phyloP scores from a whole-genome alignment of 2,888 invertebrate genomes.

The Ectemnius continuus region DNA sequence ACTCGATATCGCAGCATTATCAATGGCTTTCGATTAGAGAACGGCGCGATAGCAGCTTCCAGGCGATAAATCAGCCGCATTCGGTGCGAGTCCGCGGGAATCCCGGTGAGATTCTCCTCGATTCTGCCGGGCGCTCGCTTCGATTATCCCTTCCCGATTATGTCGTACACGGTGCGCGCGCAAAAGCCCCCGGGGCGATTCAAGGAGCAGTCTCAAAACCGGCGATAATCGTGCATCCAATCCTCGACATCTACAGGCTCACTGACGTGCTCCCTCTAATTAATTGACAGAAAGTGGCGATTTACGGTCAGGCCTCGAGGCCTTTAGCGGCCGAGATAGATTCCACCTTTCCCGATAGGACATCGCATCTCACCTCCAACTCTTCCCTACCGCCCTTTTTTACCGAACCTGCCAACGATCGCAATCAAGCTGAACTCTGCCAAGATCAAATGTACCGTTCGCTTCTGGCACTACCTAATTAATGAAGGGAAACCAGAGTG shows the following conservation, averaged over 20 bases:
- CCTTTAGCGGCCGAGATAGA: not conserved
- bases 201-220: slow-evolving; percentile 6
- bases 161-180: slow-evolving; percentile 40
- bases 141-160: slow-evolving; percentile 57
- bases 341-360: slow-evolving; percentile 31
- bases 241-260: slow-evolving; percentile 15
- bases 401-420: not conserved
- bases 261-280: slow-evolving; percentile 33
- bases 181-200: slow-evolving; percentile 10
- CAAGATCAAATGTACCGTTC: slow-evolving; percentile 33
- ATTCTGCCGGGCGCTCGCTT: slow-evolving; percentile 41
- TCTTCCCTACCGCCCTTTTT: slow-evolving; percentile 14
- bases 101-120: slow-evolving; percentile 36
- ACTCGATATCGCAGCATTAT: slow-evolving; percentile 61
- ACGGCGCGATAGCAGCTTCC: slow-evolving; percentile 61
- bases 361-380: slow-evolving; percentile 44
- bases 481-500: slow-evolving; percentile 21
- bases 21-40: slow-evolving; percentile 68
- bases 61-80: slow-evolving; percentile 57
- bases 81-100: slow-evolving; percentile 50
- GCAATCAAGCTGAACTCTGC: not conserved
- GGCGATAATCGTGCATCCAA: slow-evolving; percentile 39
- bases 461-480: slow-evolving; percentile 33
- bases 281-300: slow-evolving; percentile 44
- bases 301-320: slow-evolving; percentile 28